These are phyloP conservation scores for Microcebus lehilahytsara DNA, from an alignment of 2,113 vertebrate species.

Conservation along the genomic window DNA sequence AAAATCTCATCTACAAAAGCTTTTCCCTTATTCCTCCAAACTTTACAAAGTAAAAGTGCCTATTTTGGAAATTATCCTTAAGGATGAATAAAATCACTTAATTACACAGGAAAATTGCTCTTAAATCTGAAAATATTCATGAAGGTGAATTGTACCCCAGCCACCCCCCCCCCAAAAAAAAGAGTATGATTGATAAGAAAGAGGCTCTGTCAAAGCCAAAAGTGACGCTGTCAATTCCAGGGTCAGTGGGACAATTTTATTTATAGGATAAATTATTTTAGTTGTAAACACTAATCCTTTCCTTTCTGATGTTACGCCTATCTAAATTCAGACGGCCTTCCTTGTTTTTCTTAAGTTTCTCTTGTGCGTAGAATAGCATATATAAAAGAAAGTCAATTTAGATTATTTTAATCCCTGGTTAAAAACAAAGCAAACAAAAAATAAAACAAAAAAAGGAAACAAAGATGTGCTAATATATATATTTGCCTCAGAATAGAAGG, in stretches of 20 bases:
- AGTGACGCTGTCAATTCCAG: neutral
- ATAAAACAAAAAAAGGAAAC: neutral
- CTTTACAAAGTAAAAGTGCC: conserved; percentile 7
- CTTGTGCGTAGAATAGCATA: neutral
- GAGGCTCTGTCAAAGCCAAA: neutral
- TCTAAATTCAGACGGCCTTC: neutral
- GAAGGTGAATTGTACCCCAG: neutral
- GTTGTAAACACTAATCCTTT: neutral
- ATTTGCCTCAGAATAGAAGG: neutral
- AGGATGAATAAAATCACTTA: conserved; percentile 8
- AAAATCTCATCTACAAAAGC: neutral
- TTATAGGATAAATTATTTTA: conserved; percentile 44
- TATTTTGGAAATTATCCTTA: conserved; percentile 17
- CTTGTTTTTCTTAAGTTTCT: neutral
- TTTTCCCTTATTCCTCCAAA: conserved; percentile 14
- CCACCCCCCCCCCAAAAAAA: neutral
- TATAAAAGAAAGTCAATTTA: neutral
- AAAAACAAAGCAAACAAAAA: neutral
- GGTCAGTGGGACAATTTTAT: conserved; percentile 13
- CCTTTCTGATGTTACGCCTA: neutral
- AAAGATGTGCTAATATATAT: neutral
- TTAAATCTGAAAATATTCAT: conserved; percentile 17
- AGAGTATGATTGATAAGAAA: conserved; percentile 12
- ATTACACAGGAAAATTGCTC: conserved; percentile 37
- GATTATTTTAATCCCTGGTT: neutral